Conservation (phyloP, 2,888 invertebrate genomes). For the Portevinia maculata region DNA sequence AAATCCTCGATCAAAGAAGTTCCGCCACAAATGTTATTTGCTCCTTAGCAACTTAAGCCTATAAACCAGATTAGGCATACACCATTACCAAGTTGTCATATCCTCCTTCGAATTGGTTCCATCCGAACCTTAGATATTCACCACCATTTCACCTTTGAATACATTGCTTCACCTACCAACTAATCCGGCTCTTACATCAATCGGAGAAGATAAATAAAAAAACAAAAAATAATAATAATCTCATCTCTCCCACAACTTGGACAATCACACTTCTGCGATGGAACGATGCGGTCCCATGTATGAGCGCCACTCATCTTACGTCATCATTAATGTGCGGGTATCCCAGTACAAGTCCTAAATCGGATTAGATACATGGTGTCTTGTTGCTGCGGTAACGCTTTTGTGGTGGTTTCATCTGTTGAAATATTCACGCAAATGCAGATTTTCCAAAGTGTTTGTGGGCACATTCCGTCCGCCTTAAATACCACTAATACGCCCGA, state of each 20-base stretch:
- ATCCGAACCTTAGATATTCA: slow-evolving; percentile 36
- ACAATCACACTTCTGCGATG: slow-evolving; percentile 51
- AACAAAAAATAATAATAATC: not conserved
- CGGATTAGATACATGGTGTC: slow-evolving; percentile 69
- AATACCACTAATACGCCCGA: slow-evolving; percentile 43
- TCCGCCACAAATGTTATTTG: not conserved
- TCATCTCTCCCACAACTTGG: slow-evolving; percentile 3
- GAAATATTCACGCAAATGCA: slow-evolving; percentile 71
- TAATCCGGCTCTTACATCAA: slow-evolving; percentile 12
- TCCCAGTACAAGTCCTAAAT: slow-evolving; percentile 58
- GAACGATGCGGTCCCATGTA: not conserved
- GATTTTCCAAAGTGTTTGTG: slow-evolving; percentile 64
- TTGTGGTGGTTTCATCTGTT: slow-evolving; percentile 52
- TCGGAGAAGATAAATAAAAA: slow-evolving; percentile 25
- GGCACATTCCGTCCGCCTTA: slow-evolving; percentile 31
- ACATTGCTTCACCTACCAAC: too few relatives aligned
- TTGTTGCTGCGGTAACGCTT: slow-evolving; percentile 53
- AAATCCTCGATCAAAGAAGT: slow-evolving; percentile 8
- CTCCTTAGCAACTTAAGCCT: slow-evolving; percentile 18
- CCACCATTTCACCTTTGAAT: slow-evolving; percentile 17
- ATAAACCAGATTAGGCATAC: slow-evolving; percentile 44
- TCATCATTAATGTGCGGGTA: slow-evolving; percentile 68
- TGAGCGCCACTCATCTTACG: slow-evolving; percentile 51
- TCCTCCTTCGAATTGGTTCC: slow-evolving; percentile 30
- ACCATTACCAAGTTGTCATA: not conserved